These are phyloP conservation scores for Lepeophtheirus salmonis DNA, from an alignment of 1,140 invertebrate genomes.

Conservation along the genomic window DNA sequence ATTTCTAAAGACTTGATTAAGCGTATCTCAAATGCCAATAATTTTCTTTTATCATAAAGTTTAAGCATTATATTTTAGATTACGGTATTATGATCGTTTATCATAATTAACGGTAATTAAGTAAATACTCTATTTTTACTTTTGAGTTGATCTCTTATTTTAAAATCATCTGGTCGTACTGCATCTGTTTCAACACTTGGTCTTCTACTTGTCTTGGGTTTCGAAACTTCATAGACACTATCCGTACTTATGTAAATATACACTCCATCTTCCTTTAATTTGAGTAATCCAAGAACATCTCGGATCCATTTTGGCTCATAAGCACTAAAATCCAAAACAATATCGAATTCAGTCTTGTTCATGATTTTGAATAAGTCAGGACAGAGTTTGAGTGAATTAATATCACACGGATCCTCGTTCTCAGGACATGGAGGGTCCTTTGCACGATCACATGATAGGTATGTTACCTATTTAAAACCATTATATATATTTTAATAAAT, in stretches of 20 bases:
- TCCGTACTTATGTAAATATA: slow-evolving; percentile 18
- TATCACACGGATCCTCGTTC: slow-evolving; percentile 1
- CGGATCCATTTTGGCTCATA: slow-evolving; percentile 8
- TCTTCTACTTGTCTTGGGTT: slow-evolving; percentile 1
- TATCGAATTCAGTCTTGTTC: not conserved
- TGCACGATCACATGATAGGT: slow-evolving; percentile 10
- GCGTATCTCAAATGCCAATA: too few relatives aligned
- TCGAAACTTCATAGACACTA: slow-evolving; percentile 15
- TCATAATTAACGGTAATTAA: too few relatives aligned
- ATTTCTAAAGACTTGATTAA: too few relatives aligned
- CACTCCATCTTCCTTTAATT: slow-evolving; percentile 11
- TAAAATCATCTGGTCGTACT: slow-evolving; percentile 12
- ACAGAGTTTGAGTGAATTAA: slow-evolving; percentile 3
- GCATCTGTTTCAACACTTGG: slow-evolving; percentile 14
- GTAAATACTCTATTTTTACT: too few relatives aligned
- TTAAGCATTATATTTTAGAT: too few relatives aligned
- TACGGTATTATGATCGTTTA: too few relatives aligned
- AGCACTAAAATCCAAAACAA: slow-evolving; percentile 14
- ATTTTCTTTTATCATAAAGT: too few relatives aligned
- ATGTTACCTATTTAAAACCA: not conserved
- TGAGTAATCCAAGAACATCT: not conserved
- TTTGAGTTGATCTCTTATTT: slow-evolving; percentile 8
- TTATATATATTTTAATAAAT: too few relatives aligned
- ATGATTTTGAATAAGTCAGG: slow-evolving; percentile 8
- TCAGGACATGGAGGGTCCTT: slow-evolving; percentile 6